A percentile compares a stretch with the other conserved stretches of the same genome.
phyloP scores from a whole-genome alignment of 2,888 invertebrate genomes.

The Synergus japonicus region DNA sequence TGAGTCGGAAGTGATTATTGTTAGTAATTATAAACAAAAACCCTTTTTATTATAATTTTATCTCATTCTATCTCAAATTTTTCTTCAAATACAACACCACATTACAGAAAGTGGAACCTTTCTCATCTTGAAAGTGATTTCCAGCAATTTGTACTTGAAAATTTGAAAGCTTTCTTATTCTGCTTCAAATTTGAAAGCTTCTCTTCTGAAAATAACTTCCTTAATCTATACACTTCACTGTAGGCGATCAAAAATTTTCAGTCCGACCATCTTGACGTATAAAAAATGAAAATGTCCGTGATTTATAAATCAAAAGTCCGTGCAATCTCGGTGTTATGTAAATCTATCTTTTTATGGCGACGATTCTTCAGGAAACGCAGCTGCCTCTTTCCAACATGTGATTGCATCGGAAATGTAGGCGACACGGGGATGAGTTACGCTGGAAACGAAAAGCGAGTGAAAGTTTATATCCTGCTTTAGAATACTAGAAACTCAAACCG shows the following conservation, averaged over 20 bases:
- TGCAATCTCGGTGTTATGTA: slow-evolving; percentile 47
- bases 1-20: too few species aligned
- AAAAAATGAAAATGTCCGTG: slow-evolving; percentile 22
- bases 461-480: background rate
- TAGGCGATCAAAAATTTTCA: background rate
- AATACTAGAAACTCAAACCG: background rate
- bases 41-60: too few species aligned
- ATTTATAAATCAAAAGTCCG: slow-evolving; percentile 31
- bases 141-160: too few species aligned
- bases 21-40: too few species aligned
- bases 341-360: slow-evolving; percentile 55
- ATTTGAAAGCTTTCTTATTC: background rate
- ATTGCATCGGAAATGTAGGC: slow-evolving; percentile 42
- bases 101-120: too few species aligned
- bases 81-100: too few species aligned
- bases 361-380: slow-evolving; percentile 41
- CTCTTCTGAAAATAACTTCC: background rate
- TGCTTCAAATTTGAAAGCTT: background rate
- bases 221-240: background rate
- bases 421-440: slow-evolving; percentile 25
- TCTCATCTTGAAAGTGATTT: too few species aligned
- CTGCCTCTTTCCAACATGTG: slow-evolving; percentile 22
- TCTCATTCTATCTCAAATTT: too few species aligned
- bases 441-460: background rate
- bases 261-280: background rate